Evolutionary conservation across 2,888 invertebrate species (phyloP).

Genomic region (Autographa pulchrina): DNA sequence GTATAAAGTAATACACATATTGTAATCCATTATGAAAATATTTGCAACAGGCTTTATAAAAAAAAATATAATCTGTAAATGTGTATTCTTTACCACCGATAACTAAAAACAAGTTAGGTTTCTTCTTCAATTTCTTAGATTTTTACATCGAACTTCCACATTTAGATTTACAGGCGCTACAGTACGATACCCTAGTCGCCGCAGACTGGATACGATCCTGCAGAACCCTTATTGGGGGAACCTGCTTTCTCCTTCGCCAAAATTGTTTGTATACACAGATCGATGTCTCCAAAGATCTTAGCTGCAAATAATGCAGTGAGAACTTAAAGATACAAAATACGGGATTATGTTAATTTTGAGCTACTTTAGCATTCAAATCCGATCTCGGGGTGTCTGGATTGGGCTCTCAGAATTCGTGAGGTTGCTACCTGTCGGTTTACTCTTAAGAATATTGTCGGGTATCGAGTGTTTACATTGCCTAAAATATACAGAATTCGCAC

Average conservation of each 20-base stretch:
- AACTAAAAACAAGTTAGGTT: too few relatives aligned
- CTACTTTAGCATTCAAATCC: slow-evolving; percentile 84
- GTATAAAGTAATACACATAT: too few relatives aligned
- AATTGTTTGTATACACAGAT: slow-evolving; percentile 58
- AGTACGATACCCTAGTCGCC: neutral
- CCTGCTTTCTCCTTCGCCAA: slow-evolving; percentile 15
- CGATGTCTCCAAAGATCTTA: slow-evolving; percentile 68
- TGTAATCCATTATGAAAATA: too few relatives aligned
- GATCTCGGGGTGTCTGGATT: slow-evolving; percentile 71
- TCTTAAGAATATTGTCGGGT: slow-evolving; percentile 56
- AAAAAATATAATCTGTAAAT: too few relatives aligned
- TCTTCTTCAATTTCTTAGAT: too few relatives aligned
- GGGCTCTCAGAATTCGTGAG: slow-evolving; percentile 65
- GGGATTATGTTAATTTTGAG: slow-evolving; percentile 85
- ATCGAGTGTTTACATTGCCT: slow-evolving; percentile 51
- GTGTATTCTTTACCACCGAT: too few relatives aligned
- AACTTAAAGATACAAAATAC: slow-evolving; percentile 85
- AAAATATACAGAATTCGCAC: slow-evolving; percentile 38
- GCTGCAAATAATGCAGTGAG: slow-evolving; percentile 80
- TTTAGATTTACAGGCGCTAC: neutral
- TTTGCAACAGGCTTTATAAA: too few relatives aligned
- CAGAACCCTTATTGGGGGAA: neutral
- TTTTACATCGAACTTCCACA: neutral
- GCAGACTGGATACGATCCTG: neutral
- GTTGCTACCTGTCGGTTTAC: slow-evolving; percentile 55